Evolutionary conservation across 2,113 vertebrate species (phyloP).

Genomic region (Myotis lucifugus): DNA sequence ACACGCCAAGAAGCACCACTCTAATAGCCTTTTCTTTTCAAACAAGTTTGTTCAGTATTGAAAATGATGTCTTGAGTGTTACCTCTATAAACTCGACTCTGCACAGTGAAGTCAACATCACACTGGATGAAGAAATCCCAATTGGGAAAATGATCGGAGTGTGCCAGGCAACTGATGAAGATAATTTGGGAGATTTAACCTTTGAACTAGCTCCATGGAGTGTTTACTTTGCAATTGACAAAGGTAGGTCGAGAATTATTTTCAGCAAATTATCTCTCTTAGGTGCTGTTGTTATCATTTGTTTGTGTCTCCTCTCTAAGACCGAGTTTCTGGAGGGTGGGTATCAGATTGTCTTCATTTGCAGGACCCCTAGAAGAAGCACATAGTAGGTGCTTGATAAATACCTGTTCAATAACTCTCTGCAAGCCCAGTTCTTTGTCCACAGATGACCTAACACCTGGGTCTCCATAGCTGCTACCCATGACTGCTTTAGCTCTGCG

Average conservation of each 20-base stretch:
- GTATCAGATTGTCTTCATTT: not conserved
- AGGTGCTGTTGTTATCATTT: not conserved
- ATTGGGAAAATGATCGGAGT: constrained; percentile 56
- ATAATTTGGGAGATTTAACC: constrained; percentile 54
- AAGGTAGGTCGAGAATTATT: constrained; percentile 49
- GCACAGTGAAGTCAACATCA: constrained; percentile 27
- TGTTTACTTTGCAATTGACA: constrained; percentile 73
- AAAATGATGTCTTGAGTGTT: constrained; percentile 37
- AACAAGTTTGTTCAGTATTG: constrained; percentile 72
- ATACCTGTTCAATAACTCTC: not conserved
- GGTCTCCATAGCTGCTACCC: not conserved
- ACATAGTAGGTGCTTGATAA: not conserved
- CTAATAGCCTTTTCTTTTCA: constrained; percentile 43
- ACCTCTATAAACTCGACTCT: constrained; percentile 53
- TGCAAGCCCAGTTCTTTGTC: not conserved
- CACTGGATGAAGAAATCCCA: constrained; percentile 77
- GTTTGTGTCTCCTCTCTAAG: not conserved
- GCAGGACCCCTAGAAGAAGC: not conserved
- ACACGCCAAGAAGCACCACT: not conserved
- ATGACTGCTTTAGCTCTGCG: not conserved
- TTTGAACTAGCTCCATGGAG: constrained; percentile 70
- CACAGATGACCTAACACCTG: not conserved
- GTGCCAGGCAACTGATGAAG: constrained; percentile 70
- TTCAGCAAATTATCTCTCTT: not conserved
- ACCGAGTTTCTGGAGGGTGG: not conserved